Percentiles rank a stretch among this genome's conserved stretches.
phyloP scores from a whole-genome alignment of 2,888 invertebrate genomes.

The Noctuana brunneofusca region DNA sequence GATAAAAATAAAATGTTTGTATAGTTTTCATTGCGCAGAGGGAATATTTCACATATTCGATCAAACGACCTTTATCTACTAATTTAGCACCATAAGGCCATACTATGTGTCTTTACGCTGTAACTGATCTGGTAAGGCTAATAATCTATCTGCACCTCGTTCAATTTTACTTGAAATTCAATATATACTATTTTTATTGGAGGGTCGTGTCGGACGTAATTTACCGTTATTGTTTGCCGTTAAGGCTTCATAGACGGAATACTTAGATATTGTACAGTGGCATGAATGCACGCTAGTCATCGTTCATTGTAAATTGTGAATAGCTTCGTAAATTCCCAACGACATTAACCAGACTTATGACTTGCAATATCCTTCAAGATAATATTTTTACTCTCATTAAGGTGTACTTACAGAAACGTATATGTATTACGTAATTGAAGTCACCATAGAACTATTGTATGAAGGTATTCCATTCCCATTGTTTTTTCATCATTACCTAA shows the following conservation, averaged over 20 bases:
- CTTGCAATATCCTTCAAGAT: slow-evolving; percentile 6
- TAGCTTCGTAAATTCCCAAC: background rate
- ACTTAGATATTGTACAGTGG: slow-evolving; percentile 7
- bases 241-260: slow-evolving; percentile 5
- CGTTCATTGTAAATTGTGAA: slow-evolving; percentile 2
- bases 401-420: background rate
- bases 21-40: no score
- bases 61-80: no score
- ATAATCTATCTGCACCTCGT: background rate
- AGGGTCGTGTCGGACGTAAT: slow-evolving; percentile 8
- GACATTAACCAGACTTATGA: slow-evolving; percentile 6
- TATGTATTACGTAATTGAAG: background rate
- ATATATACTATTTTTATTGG: background rate
- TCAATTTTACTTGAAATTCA: background rate
- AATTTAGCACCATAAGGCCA: no score
- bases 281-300: slow-evolving; percentile 1
- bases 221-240: background rate
- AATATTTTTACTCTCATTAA: background rate
- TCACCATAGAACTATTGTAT: background rate
- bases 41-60: no score
- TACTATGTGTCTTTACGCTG: no score
- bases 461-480: background rate
- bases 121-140: no score
- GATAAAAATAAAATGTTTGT: no score
- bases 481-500: slow-evolving; percentile 8